A percentile compares a stretch with the other conserved stretches of the same genome.
Conservation (phyloP, 2,888 invertebrate genomes). For the Philereme vetulata region DNA sequence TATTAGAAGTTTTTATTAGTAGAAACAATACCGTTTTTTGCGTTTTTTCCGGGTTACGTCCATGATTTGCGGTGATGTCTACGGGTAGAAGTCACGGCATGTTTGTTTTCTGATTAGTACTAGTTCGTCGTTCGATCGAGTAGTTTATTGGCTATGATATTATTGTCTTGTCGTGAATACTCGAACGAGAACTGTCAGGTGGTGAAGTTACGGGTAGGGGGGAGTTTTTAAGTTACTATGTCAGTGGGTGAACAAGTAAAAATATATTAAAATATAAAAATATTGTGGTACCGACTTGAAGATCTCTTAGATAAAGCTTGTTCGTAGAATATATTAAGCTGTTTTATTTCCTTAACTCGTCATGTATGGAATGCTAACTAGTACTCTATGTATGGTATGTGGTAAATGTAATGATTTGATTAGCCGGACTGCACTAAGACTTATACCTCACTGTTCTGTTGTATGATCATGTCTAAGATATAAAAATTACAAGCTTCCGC, state of each 20-base stretch:
- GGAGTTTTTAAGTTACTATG: conserved; percentile 36
- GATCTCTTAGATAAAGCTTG: conserved; percentile 6
- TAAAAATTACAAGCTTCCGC: too few relatives aligned
- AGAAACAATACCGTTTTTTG: conserved; percentile 72
- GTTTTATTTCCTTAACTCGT: neutral
- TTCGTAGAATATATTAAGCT: neutral
- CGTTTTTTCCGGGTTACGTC: conserved; percentile 51
- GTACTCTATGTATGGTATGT: too few relatives aligned
- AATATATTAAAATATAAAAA: conserved; percentile 23
- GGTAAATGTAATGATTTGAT: too few relatives aligned
- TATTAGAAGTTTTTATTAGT: conserved; percentile 84
- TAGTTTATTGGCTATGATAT: conserved; percentile 42
- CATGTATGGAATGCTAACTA: too few relatives aligned
- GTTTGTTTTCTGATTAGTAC: conserved; percentile 53
- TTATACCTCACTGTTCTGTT: too few relatives aligned
- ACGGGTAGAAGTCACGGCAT: conserved; percentile 70
- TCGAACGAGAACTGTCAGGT: conserved; percentile 17
- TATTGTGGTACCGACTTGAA: conserved; percentile 4
- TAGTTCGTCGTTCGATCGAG: conserved; percentile 40
- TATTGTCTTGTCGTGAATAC: conserved; percentile 39
- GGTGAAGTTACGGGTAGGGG: conserved; percentile 21
- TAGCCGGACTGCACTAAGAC: too few relatives aligned
- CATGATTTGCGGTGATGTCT: conserved; percentile 72
- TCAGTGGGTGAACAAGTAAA: conserved; percentile 31
- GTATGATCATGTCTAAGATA: too few relatives aligned